phyloP scores from a whole-genome alignment of 53 echinoderm and acorn worm genomes.

The Stichopus horrens region DNA sequence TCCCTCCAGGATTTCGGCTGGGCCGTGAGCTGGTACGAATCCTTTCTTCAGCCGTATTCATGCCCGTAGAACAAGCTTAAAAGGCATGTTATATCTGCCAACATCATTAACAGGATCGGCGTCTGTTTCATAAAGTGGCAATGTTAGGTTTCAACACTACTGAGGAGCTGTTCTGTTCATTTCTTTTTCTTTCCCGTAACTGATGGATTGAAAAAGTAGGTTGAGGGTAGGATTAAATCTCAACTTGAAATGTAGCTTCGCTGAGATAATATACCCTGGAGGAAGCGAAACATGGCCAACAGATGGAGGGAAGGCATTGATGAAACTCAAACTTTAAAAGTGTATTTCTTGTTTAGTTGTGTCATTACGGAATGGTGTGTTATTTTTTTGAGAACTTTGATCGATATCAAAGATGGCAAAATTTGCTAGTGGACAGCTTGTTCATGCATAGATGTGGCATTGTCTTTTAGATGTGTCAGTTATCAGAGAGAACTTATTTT shows the following conservation, averaged over 20 bases:
- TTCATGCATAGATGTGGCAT: not conserved
- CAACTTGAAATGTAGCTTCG: constrained; percentile 1
- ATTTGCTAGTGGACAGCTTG: not conserved
- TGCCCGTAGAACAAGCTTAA: constrained; percentile 18
- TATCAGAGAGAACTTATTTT: too few species aligned
- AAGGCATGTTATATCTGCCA: constrained; percentile 43
- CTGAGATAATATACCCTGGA: constrained; percentile 35
- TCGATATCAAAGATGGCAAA: not conserved
- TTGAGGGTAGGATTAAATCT: constrained; percentile 24
- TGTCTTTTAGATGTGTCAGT: not conserved
- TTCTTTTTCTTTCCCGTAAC: not conserved
- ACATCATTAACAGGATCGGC: constrained; percentile 31
- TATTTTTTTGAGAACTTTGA: not conserved
- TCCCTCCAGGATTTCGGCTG: constrained; percentile 21
- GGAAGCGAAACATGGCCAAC: constrained; percentile 13
- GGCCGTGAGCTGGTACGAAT: not conserved
- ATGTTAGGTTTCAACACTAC: constrained; percentile 3
- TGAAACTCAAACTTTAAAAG: constrained; percentile 10
- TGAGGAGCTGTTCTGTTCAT: not conserved
- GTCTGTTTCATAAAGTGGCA: constrained; percentile 32
- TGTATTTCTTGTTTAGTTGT: not conserved
- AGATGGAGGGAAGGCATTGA: constrained; percentile 14
- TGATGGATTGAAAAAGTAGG: constrained; percentile 29
- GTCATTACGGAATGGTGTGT: not conserved
- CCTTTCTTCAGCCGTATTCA: not conserved